These are phyloP conservation scores for Progne subis DNA, from an alignment of 2,113 vertebrate species.

Conservation along the genomic window DNA sequence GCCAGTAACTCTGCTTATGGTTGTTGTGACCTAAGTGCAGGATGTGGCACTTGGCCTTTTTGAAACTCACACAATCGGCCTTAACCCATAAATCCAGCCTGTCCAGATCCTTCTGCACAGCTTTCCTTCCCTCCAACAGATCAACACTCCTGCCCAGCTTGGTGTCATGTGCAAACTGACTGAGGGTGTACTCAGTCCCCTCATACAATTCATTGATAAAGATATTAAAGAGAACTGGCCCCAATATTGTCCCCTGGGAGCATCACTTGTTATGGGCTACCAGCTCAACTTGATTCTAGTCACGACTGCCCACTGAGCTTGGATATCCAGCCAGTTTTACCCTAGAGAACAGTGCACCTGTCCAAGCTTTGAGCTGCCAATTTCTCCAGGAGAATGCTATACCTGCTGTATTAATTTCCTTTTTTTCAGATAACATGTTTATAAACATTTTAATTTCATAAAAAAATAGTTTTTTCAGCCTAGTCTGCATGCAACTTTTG, in stretches of 20 bases:
- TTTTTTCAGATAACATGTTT: neutral
- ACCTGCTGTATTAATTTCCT: neutral
- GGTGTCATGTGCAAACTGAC: neutral
- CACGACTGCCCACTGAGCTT: neutral
- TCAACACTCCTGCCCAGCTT: neutral
- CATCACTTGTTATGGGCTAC: accelerated
- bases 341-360: accelerated
- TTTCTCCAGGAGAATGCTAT: neutral
- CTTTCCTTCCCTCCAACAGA: neutral
- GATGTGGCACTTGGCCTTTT: neutral
- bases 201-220: neutral
- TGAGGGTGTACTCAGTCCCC: too few species aligned
- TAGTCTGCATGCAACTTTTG: neutral
- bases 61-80: neutral
- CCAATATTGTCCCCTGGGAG: neutral
- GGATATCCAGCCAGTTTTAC: neutral
- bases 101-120: neutral
- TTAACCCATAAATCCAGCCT: neutral
- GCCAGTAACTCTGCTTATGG: accelerated
- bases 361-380: accelerated
- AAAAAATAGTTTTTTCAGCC: neutral
- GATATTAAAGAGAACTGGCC: neutral
- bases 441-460: neutral
- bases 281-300: neutral
- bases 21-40: neutral